phyloP scores from a whole-genome alignment of 2,888 invertebrate species.

The Agriotes lineatus region DNA sequence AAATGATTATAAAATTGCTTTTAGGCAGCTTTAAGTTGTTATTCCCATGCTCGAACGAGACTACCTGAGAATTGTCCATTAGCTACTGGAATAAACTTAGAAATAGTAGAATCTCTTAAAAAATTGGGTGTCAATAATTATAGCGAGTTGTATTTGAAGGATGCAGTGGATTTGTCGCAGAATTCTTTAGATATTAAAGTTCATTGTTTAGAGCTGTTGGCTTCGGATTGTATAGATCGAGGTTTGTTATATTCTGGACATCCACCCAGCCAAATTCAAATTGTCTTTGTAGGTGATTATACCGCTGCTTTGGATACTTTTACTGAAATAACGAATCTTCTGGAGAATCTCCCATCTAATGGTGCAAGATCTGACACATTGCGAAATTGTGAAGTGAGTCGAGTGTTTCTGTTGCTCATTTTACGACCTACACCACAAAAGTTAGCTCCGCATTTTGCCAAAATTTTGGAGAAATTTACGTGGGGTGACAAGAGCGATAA shows the following conservation, averaged over 20 bases:
- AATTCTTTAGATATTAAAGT: slow-evolving; percentile 58
- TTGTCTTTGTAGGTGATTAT: slow-evolving; percentile 68
- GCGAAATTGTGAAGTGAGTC: slow-evolving; percentile 77
- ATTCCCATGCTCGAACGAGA: slow-evolving; percentile 73
- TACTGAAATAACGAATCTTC: slow-evolving; percentile 71
- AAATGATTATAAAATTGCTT: too few species aligned
- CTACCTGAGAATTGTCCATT: slow-evolving; percentile 69
- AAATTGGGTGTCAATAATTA: slow-evolving; percentile 55
- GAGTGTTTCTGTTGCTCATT: slow-evolving; percentile 81
- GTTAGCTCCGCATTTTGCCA: slow-evolving; percentile 72
- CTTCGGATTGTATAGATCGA: slow-evolving; percentile 57
- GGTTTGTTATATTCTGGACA: too few species aligned
- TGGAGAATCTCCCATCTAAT: slow-evolving; percentile 60
- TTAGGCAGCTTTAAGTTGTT: slow-evolving; percentile 84
- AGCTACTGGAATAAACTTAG: slow-evolving; percentile 60
- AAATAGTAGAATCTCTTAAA: slow-evolving; percentile 60
- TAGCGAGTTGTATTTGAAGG: slow-evolving; percentile 58
- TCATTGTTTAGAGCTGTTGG: slow-evolving; percentile 59
- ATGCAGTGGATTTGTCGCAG: slow-evolving; percentile 57
- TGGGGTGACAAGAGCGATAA: slow-evolving; percentile 69
- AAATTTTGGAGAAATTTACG: slow-evolving; percentile 75
- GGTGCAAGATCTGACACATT: slow-evolving; percentile 59
- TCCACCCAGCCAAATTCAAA: slow-evolving; percentile 5
- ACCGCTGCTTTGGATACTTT: slow-evolving; percentile 71
- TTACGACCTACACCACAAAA: slow-evolving; percentile 80